Evolutionary conservation across 2,888 invertebrate genomes (phyloP).

Genomic region (Oscheius sp.): DNA sequence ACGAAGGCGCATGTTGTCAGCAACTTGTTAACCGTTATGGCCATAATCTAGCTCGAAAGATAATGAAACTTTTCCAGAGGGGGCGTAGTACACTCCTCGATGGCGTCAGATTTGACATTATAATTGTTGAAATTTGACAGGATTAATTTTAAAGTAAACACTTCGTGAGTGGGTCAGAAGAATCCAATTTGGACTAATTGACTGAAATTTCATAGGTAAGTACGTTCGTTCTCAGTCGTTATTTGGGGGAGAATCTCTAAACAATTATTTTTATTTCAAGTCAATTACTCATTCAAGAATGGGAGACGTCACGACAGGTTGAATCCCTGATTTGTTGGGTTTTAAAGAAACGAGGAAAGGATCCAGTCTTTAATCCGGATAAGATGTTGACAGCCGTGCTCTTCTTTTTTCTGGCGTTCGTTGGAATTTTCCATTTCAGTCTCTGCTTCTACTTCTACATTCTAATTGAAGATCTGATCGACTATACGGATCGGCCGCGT

Average conservation of each 20-base stretch:
- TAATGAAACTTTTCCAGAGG: neutral
- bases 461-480: neutral
- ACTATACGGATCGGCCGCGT: neutral
- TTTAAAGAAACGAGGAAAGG: too few relatives aligned
- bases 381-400: too few relatives aligned
- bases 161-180: neutral
- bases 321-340: too few relatives aligned
- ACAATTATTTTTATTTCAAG: too few relatives aligned
- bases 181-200: constrained; percentile 4
- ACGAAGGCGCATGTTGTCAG: neutral
- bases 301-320: too few relatives aligned
- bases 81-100: neutral
- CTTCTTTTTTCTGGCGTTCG: too few relatives aligned
- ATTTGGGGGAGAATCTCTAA: too few relatives aligned
- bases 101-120: neutral
- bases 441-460: neutral
- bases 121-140: constrained; percentile 3
- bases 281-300: too few relatives aligned
- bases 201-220: constrained; percentile 11
- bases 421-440: neutral
- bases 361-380: too few relatives aligned
- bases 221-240: too few relatives aligned
- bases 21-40: neutral
- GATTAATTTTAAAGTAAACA: neutral
- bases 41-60: neutral